Conservation (phyloP, 2,797 vertebrate genomes). For the Poecilia gillii region DNA sequence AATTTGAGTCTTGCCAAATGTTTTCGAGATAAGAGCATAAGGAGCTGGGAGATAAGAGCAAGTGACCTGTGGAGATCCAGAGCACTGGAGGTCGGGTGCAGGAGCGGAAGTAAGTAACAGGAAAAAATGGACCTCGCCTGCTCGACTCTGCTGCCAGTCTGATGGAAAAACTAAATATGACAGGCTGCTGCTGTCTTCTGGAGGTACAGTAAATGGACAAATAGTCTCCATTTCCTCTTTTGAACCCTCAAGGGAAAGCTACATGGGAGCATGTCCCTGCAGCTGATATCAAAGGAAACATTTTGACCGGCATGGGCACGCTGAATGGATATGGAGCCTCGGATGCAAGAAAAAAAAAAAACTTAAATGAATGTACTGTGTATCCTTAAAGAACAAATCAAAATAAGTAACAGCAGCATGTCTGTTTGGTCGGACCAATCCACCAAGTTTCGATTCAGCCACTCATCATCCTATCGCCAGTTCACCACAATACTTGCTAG, state of each 20-base stretch:
- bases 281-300: conserved; percentile 13
- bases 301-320: neutral
- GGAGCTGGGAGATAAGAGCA: conserved; percentile 73
- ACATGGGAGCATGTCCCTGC: conserved; percentile 8
- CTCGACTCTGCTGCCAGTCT: conserved; percentile 34
- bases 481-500: neutral
- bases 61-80: conserved; percentile 74
- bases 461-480: neutral
- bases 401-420: neutral
- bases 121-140: conserved; percentile 60
- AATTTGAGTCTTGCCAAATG: conserved; percentile 70
- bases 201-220: conserved; percentile 24
- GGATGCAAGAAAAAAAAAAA: neutral
- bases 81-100: conserved; percentile 67
- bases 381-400: neutral
- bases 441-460: neutral
- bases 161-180: conserved; percentile 40
- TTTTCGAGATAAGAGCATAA: conserved; percentile 74
- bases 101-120: conserved; percentile 59
- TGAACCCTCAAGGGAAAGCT: conserved; percentile 17
- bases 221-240: conserved; percentile 37
- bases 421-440: neutral
- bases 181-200: conserved; percentile 10
- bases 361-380: neutral
- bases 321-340: neutral